These are phyloP conservation scores for Lithobates pipiens DNA, from an alignment of 2,797 vertebrate species.

Conservation along the genomic window DNA sequence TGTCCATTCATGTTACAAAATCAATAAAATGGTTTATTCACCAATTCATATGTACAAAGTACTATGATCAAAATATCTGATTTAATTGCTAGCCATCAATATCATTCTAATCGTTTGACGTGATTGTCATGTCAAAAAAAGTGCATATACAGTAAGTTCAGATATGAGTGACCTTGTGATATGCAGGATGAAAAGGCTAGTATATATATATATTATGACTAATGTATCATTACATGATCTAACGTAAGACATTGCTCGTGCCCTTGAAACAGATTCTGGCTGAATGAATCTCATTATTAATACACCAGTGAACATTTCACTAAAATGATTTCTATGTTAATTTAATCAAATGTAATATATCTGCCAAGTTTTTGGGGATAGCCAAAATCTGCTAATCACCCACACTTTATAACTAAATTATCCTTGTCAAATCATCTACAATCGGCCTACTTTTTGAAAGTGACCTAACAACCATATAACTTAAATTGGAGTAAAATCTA, in stretches of 20 bases:
- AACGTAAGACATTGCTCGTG: constrained; percentile 27
- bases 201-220: constrained; percentile 22
- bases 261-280: constrained; percentile 48
- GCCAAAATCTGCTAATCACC: constrained; percentile 35
- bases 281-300: constrained; percentile 33
- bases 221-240: constrained; percentile 20
- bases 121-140: background rate
- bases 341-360: constrained; percentile 28
- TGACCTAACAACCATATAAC: background rate
- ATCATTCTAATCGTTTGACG: background rate
- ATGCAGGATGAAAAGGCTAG: constrained; percentile 1
- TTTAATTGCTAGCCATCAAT: too few relatives aligned
- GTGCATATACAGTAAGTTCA: background rate
- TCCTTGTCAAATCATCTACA: constrained; percentile 1
- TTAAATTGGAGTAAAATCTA: too few relatives aligned
- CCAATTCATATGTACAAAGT: too few relatives aligned
- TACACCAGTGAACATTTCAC: constrained; percentile 37
- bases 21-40: too few relatives aligned
- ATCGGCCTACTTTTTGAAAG: constrained; percentile 14
- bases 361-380: constrained; percentile 38
- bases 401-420: background rate
- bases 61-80: too few relatives aligned
- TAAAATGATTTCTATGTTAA: constrained; percentile 40
- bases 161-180: background rate
- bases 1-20: too few relatives aligned